phyloP scores from a whole-genome alignment of 2,797 vertebrate genomes.

The Semaprochilodus insignis region DNA sequence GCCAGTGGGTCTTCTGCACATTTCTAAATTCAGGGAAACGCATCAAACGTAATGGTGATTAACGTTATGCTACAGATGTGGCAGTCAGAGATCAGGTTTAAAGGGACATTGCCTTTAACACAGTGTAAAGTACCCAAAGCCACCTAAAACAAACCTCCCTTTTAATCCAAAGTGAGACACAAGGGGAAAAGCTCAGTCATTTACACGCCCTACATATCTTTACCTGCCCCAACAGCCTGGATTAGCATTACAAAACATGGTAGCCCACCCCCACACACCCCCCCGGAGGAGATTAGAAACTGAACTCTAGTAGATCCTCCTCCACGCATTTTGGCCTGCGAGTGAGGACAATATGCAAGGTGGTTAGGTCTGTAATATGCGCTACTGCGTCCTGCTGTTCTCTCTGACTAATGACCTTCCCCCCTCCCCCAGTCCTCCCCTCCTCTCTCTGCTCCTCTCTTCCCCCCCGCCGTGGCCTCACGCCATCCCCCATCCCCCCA shows the following conservation, averaged over 20 bases:
- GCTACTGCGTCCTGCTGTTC: slow-evolving; percentile 60
- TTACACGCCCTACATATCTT: slow-evolving; percentile 37
- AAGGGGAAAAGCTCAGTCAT: not conserved
- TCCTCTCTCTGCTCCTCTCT: slow-evolving; percentile 13
- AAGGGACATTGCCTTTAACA: not conserved
- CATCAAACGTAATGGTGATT: not conserved
- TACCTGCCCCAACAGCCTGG: slow-evolving; percentile 42
- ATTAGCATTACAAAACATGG: slow-evolving; percentile 51
- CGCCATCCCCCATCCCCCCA: slow-evolving; percentile 49
- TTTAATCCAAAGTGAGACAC: not conserved
- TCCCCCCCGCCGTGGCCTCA: slow-evolving; percentile 42
- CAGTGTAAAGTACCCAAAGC: not conserved
- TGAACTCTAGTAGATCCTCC: slow-evolving; percentile 46
- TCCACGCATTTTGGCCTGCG: slow-evolving; percentile 44
- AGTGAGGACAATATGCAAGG: slow-evolving; percentile 51
- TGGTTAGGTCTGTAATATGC: slow-evolving; percentile 49
- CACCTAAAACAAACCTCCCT: slow-evolving; percentile 4
- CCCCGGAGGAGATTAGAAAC: slow-evolving; percentile 48
- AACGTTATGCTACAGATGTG: not conserved
- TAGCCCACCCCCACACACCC: slow-evolving; percentile 7
- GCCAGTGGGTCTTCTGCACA: not conserved
- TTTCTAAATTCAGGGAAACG: not conserved
- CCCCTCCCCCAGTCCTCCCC: slow-evolving; percentile 44
- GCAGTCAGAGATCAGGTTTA: not conserved
- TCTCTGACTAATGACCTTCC: slow-evolving; percentile 70